Base-by-base conservation (phyloP, 2,113 vertebrate genomes). In the Nycticorax nycticorax region DNA sequence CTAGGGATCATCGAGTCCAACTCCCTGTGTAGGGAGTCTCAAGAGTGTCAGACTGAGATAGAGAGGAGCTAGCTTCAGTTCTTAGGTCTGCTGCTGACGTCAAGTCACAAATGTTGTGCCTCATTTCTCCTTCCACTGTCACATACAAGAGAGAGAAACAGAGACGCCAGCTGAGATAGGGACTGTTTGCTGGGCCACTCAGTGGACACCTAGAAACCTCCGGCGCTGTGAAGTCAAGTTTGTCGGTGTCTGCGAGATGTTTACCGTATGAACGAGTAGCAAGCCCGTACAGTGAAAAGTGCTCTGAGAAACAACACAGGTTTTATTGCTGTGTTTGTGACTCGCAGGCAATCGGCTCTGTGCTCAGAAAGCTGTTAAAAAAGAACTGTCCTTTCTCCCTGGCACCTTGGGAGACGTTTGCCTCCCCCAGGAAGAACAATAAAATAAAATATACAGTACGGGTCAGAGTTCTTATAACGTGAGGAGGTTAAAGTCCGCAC, bases 191-290 rank as follows among this genome's bases (percentile, higher is more conserved):
- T 48, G 50, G 45, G 52, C 17, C 14, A 28, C 35, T 37, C 23
- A 16, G 7, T 3, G 21, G 43, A 35, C 60, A 74, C 35, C 26
- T 41, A 23, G 13, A 50, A 41, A 55, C 27, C 35, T 39, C 2
- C 0, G 16, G 28, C 48, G 32, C 43, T 48, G 60, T 21, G 55
- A 74, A 41, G 32, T 17, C 32, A 68, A 14, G 32, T 33, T 15
- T 37, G 32, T 15, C 35, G 35, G 10, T 6, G 27, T n/a, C 48
- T 20, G 73, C 1, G 3, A 74, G 55, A 33, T 8, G 10, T 27
- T 53, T 9, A 9, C 67, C 1, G 1, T 48, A 41, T 2, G 22
- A 56, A 37, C 1, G 4, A 43, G 39, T 6, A 27, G 6, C 27
- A 26, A 64, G 33, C 37, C 28, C 37, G 14, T n/a, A 8, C 1